Conservation (phyloP, 2,113 vertebrate species). For the Acrocephalus arundinaceus region DNA sequence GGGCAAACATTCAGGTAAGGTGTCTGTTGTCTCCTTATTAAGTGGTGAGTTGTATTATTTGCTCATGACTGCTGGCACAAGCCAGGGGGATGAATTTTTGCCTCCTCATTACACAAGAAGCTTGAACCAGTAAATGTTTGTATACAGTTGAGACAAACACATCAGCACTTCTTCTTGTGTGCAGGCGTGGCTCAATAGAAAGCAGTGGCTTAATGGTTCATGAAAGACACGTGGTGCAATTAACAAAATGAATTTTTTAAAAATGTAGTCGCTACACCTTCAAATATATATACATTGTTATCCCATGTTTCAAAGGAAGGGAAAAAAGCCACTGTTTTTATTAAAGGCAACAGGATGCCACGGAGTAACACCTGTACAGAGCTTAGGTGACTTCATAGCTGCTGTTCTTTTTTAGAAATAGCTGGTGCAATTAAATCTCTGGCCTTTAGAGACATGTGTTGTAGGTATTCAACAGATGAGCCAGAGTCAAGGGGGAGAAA, state of each 20-base stretch:
- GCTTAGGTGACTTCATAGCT: rapidly evolving
- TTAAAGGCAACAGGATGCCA: not conserved
- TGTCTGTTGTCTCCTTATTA: not conserved
- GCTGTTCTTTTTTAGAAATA: not conserved
- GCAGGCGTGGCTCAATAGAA: not conserved
- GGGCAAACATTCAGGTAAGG: rapidly evolving
- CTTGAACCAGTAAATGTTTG: not conserved
- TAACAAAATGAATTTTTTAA: not conserved
- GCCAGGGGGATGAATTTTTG: not conserved
- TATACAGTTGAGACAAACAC: not conserved
- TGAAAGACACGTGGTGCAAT: not conserved
- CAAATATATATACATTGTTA: not conserved
- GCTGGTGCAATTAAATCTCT: not conserved
- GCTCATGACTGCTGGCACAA: not conserved
- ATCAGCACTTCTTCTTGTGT: not conserved
- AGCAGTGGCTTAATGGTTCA: not conserved
- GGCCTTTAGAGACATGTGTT: not conserved
- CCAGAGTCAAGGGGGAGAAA: not conserved
- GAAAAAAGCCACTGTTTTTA: not conserved
- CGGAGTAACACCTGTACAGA: not conserved
- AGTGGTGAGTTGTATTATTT: not conserved
- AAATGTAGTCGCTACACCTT: not conserved
- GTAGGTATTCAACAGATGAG: not conserved
- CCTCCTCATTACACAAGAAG: not conserved
- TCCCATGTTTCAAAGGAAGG: not conserved